Conservation (phyloP, 2,797 vertebrate species). For the Mus caroli region DNA sequence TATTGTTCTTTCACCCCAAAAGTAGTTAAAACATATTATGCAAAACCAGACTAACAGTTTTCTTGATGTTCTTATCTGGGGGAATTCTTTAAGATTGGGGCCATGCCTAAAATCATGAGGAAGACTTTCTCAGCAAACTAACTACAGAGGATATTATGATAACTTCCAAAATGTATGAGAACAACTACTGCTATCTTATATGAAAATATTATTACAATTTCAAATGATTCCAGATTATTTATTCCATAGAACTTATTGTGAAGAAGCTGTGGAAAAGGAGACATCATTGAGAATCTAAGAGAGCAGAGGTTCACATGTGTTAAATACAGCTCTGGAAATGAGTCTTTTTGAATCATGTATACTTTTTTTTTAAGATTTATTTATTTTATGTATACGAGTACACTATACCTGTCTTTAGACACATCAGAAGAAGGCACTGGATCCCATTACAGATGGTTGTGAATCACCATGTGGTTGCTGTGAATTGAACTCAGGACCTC, state of each 20-base stretch:
- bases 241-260: conserved; percentile 24
- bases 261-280: conserved; percentile 7
- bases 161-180: background rate
- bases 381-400: too few species aligned
- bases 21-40: background rate
- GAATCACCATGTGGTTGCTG: too few species aligned
- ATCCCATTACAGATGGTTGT: too few species aligned
- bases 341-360: conserved; percentile 11
- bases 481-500: too few species aligned
- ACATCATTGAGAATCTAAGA: background rate
- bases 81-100: background rate
- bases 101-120: background rate
- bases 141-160: background rate
- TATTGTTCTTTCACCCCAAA: conserved; percentile 53
- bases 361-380: background rate
- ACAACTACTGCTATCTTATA: background rate
- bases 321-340: background rate
- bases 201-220: background rate
- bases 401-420: too few species aligned
- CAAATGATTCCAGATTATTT: background rate
- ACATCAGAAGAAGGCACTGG: too few species aligned
- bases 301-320: background rate
- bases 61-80: conserved; percentile 37
- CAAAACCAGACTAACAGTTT: background rate
- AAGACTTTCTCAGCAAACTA: conserved; percentile 21